These are phyloP conservation scores for Brachypodius melanocephalos DNA, from an alignment of 2,113 vertebrate genomes.

Conservation along the genomic window DNA sequence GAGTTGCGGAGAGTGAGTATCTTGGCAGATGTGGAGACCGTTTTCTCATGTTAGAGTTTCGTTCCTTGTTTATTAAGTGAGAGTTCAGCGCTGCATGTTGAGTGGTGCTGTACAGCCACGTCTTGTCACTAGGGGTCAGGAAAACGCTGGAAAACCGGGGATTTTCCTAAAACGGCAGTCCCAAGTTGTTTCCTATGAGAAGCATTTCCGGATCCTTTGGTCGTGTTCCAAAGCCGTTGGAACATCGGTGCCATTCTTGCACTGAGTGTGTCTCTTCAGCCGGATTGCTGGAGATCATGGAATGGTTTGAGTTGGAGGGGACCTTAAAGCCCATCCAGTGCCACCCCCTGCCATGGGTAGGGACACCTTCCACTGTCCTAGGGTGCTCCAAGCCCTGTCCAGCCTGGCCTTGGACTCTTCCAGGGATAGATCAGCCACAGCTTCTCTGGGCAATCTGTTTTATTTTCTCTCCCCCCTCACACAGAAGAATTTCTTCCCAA, in stretches of 20 bases:
- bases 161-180: neutral
- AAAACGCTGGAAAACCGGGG: neutral
- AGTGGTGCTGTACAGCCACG: neutral
- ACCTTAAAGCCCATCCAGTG: neutral
- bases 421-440: neutral
- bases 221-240: neutral
- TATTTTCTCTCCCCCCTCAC: neutral
- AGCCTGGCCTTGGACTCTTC: neutral
- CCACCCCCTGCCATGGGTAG: too few relatives aligned
- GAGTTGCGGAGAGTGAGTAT: fast-evolving
- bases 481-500: neutral
- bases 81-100: neutral
- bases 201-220: neutral
- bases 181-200: fast-evolving
- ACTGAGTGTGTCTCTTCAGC: neutral
- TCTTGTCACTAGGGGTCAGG: constrained; percentile 66
- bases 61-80: neutral
- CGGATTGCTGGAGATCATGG: neutral
- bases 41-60: neutral
- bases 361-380: neutral
- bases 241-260: fast-evolving
- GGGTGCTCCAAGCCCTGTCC: fast-evolving
- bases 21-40: neutral
- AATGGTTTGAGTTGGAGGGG: neutral
- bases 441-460: neutral